Conservation (phyloP, 2,113 vertebrate genomes). For the Noturus placidus region DNA sequence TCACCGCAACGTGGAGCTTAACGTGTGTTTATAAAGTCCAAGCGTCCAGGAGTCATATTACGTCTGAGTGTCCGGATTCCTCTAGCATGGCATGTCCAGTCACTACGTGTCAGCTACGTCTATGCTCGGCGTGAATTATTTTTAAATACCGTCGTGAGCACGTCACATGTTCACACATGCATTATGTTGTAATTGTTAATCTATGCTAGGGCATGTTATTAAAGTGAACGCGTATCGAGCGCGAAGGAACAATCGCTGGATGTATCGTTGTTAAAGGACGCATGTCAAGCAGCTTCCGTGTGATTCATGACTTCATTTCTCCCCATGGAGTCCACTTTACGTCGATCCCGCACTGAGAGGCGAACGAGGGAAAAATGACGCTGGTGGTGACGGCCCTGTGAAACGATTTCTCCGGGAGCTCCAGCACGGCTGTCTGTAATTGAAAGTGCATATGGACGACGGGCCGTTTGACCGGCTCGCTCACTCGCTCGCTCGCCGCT, state of each 20-base stretch:
- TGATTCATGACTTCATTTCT: slow-evolving; percentile 17
- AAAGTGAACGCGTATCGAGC: neutral
- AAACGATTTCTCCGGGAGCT: slow-evolving; percentile 54
- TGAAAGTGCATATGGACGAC: slow-evolving; percentile 54
- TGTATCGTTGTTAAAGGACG: neutral
- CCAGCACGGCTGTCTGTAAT: slow-evolving; percentile 59
- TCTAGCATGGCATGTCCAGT: too few relatives aligned
- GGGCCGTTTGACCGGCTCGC: slow-evolving; percentile 54
- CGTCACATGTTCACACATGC: neutral
- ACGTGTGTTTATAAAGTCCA: neutral
- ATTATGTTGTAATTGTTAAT: too few relatives aligned
- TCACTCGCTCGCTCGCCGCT: slow-evolving; percentile 52
- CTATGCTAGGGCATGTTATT: neutral
- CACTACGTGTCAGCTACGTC: too few relatives aligned
- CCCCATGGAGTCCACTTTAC: neutral
- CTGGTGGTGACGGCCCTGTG: slow-evolving; percentile 19
- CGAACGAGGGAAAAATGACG: slow-evolving; percentile 42
- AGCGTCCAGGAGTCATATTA: neutral
- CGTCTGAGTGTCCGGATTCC: too few relatives aligned
- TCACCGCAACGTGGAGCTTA: neutral
- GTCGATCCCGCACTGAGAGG: neutral
- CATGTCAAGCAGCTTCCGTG: neutral
- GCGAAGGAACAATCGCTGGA: neutral
- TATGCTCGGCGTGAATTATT: too few relatives aligned
- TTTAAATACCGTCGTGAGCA: neutral